These are phyloP conservation scores for Zaprionus bogoriensis DNA, from an alignment of 2,888 invertebrate genomes.

Conservation along the genomic window DNA sequence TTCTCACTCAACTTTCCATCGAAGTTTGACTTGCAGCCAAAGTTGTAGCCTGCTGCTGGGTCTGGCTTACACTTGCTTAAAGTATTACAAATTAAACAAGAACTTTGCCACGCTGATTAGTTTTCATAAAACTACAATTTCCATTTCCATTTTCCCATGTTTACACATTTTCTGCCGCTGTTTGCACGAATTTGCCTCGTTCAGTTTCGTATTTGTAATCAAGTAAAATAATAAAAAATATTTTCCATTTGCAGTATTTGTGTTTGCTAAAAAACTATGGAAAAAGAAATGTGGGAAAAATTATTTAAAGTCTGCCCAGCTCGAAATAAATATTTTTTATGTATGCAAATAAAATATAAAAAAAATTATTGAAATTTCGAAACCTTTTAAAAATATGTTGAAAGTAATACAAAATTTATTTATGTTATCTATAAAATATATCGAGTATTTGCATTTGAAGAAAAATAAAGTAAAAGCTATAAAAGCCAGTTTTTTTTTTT, in stretches of 20 bases:
- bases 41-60: slow-evolving; percentile 29
- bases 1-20: slow-evolving; percentile 66
- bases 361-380: too few relatives aligned
- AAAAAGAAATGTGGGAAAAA: neutral
- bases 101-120: slow-evolving; percentile 12
- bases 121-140: neutral
- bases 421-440: too few relatives aligned
- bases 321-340: neutral
- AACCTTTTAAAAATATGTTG: neutral
- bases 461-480: too few relatives aligned
- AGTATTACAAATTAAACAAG: slow-evolving; percentile 30
- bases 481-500: too few relatives aligned
- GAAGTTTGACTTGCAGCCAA: slow-evolving; percentile 64
- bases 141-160: neutral
- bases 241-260: too few relatives aligned
- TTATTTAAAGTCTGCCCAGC: neutral
- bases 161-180: neutral
- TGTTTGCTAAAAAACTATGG: neutral
- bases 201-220: too few relatives aligned
- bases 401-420: too few relatives aligned
- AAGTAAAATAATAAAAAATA: neutral
- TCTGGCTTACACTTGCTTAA: slow-evolving; percentile 25
- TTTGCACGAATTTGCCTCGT: neutral
- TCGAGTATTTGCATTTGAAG: too few relatives aligned
- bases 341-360: too few relatives aligned